Conservation (phyloP, 1,140 invertebrate species). For the Drosophila tropicalis region DNA sequence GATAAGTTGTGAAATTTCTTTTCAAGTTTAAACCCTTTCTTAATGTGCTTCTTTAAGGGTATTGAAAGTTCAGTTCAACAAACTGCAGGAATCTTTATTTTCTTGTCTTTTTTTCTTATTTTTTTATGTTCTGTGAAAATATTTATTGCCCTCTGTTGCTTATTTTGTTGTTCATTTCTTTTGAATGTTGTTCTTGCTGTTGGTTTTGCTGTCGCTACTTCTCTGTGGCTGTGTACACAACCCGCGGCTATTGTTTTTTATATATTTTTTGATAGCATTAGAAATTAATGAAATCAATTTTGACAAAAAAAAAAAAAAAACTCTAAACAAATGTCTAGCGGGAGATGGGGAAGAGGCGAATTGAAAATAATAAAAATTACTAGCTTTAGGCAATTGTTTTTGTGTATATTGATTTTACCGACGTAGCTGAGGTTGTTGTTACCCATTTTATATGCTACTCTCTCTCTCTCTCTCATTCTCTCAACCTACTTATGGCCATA, state of each 20-base stretch:
- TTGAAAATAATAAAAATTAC: slow-evolving; percentile 46
- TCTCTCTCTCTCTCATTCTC: no score
- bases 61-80: background rate
- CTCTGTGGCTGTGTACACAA: slow-evolving; percentile 43
- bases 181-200: slow-evolving; percentile 40
- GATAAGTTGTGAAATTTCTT: no score
- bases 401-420: slow-evolving; percentile 30
- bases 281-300: slow-evolving; percentile 81
- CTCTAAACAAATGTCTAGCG: slow-evolving; percentile 20
- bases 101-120: background rate
- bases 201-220: slow-evolving; percentile 25
- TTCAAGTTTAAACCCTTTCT: no score
- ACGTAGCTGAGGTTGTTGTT: background rate
- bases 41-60: background rate
- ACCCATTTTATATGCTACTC: no score
- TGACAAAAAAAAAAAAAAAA: slow-evolving; percentile 38
- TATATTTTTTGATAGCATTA: slow-evolving; percentile 74
- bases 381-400: slow-evolving; percentile 55
- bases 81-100: background rate
- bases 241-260: slow-evolving; percentile 51
- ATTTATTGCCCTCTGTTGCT: slow-evolving; percentile 35
- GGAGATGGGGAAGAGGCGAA: background rate
- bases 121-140: slow-evolving; percentile 40
- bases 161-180: slow-evolving; percentile 31
- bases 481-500: background rate